These are phyloP conservation scores for Procavia capensis DNA, from an alignment of 2,113 vertebrate genomes.

Conservation along the genomic window DNA sequence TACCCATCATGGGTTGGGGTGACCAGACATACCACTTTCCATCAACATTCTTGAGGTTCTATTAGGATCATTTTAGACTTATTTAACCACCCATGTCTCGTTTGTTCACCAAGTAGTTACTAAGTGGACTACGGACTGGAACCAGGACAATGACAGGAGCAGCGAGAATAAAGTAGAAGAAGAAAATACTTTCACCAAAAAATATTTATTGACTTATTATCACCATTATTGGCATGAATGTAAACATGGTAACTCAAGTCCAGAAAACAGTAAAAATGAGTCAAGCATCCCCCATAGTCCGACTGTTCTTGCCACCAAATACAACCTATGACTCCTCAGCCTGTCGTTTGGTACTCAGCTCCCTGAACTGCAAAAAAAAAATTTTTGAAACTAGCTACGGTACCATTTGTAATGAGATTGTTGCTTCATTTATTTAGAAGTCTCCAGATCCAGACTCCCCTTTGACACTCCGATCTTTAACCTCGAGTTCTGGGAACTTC, in stretches of 20 bases:
- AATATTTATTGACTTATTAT: not conserved
- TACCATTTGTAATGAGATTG: not conserved
- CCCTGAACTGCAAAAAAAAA: not conserved
- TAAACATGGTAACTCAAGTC: slow-evolving; percentile 22
- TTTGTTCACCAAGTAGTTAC: not conserved
- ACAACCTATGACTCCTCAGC: not conserved
- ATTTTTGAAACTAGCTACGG: not conserved
- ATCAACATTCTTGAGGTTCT: not conserved
- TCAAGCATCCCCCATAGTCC: not conserved
- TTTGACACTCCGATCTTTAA: not conserved
- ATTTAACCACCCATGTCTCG: not conserved
- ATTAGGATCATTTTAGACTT: not conserved
- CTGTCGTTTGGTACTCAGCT: not conserved
- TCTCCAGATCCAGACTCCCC: not conserved
- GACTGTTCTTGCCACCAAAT: not conserved
- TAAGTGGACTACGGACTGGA: not conserved
- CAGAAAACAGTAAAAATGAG: not conserved
- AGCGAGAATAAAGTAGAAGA: not conserved
- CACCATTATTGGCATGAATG: not conserved
- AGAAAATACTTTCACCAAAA: not conserved
- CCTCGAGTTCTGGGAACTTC: not conserved
- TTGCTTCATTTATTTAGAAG: not conserved
- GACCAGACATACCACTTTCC: not conserved
- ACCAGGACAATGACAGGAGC: not conserved
- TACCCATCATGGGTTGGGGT: not conserved